Evolutionary conservation across 2,113 vertebrate genomes (phyloP), one percentile per base, ranked within the genome.

Genomic region (Larimichthys crocea): DNA sequence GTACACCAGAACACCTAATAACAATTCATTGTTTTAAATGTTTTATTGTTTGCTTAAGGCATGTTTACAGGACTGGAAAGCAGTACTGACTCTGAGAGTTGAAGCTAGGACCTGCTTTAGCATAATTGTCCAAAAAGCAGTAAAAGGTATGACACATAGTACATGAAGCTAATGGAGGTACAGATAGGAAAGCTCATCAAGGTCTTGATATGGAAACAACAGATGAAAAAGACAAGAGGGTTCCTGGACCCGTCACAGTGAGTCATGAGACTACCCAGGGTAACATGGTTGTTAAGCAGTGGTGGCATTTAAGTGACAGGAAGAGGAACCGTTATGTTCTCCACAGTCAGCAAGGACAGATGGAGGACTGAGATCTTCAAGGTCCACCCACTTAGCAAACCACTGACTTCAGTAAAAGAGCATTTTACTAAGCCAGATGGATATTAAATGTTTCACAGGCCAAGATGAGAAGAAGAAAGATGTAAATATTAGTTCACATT

Each of bases 301-400:
- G 15, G 57, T 29, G 0, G 57, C 84, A 65, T 56, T 35, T 63
- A 44, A 74, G 67, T 80, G 83, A 82, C 17, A 12, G 76, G 79
- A 82, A 89, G 68, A 85, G 75, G 83, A 84, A 78, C 61, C 10
- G 24, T 22, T 49, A 49, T 52, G 74, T 74, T 71, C 69, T 80
- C n/a, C 42, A n/a, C 22, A 20, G 59, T 79, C 76, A 79, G 84
- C 84, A 53, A 44, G 64, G 44, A 67, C 3, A 4, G 31, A 65
- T 0, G 4, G 62, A 66, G 42, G 42, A 60, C 42, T 53, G 53
- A 61, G 49, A 56, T 80, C 64, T 31, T 26, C 49, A 66, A 83
- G 83, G 76, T 67, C 40, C 1, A 72, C 29, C 62, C 63, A 24
- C 76, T 78, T 20, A 79, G 42, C 59, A 56, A 87, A 68, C 31